Evolutionary conservation across 2,113 vertebrate genomes (phyloP).

Genomic region (Oplegnathus fasciatus): DNA sequence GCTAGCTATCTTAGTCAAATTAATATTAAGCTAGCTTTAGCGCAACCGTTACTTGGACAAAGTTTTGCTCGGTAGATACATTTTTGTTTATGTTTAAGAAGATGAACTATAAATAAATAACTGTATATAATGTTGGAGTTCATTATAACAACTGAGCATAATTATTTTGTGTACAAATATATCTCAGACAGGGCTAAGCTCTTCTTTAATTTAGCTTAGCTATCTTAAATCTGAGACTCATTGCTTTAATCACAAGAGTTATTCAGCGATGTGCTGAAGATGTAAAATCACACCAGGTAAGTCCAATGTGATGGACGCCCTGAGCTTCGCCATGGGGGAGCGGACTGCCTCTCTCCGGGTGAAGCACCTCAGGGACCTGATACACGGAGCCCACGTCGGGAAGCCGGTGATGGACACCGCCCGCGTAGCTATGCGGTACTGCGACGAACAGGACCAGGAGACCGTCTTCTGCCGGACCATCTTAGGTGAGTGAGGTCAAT

Average conservation of each 20-base stretch:
- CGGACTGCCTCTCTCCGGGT: constrained; percentile 87
- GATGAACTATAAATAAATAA: not conserved
- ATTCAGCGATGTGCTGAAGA: not conserved
- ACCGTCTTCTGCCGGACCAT: constrained; percentile 87
- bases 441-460: constrained; percentile 86
- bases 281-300: constrained; percentile 83
- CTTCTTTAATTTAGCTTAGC: no score
- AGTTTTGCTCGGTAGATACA: not conserved
- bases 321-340: constrained; percentile 94
- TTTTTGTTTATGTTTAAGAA: no score
- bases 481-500: constrained; percentile 79
- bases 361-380: constrained; percentile 88
- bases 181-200: no score
- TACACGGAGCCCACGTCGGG: constrained; percentile 93
- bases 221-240: not conserved
- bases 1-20: not conserved
- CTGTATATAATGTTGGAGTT: no score
- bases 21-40: not conserved
- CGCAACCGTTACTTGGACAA: not conserved
- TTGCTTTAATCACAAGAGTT: not conserved
- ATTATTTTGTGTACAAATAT: not conserved
- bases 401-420: constrained; percentile 86
- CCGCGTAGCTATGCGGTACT: constrained; percentile 87
- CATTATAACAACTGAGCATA: not conserved
- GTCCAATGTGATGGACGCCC: constrained; percentile 97